Base-by-base conservation (phyloP, 2,888 invertebrate genomes). In the Pollenia labialis region DNA sequence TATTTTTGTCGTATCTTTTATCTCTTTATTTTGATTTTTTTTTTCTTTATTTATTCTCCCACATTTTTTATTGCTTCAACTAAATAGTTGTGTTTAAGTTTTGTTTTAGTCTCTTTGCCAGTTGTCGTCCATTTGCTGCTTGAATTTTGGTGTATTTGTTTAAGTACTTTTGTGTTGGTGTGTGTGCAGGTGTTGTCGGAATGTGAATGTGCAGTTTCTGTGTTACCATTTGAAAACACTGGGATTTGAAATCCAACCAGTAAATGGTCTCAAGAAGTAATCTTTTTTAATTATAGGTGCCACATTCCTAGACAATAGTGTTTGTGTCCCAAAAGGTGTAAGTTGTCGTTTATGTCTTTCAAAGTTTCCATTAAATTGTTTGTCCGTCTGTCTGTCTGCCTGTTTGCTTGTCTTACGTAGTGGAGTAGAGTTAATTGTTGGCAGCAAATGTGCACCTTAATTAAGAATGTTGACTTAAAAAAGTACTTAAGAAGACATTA, bases 231-330 rank as follows among this genome's bases (percentile, higher is more conserved):
- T 83, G 80, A 66, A 50, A 32, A 79, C 58, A 58, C 72, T 72
- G 72, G 50, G 83, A 84, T 72, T 84, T 77, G 10, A 72, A 79
- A 84, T 32, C 42, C 66, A 72, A 48, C 76, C 54, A 50, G 69
- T 14, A 66, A 83, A 42, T 71, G 11, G 62, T 76, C 64, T 64
- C 66, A 44, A 74, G 48, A 76, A 56, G 76, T n/a, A 71, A 48
- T 62, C 58, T 50, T 58, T 50, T 60, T 52, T 52, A 60, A 69
- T 69, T 60, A 58, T 50, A 54, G 72, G 71, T 81, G 72, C 54
- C 48, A 23, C 56, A 66, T 42, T 50, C 66, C 46, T 32, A 32
- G 32, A 74, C 64, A 81, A 74, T 40, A 4, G 44, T 68, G 52
- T 69, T 50, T 44, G 62, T 80, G 60, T 48, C 58, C 48, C 10